Evolutionary conservation across 2,113 vertebrate genomes (phyloP).

Genomic region (Gulo gulo): DNA sequence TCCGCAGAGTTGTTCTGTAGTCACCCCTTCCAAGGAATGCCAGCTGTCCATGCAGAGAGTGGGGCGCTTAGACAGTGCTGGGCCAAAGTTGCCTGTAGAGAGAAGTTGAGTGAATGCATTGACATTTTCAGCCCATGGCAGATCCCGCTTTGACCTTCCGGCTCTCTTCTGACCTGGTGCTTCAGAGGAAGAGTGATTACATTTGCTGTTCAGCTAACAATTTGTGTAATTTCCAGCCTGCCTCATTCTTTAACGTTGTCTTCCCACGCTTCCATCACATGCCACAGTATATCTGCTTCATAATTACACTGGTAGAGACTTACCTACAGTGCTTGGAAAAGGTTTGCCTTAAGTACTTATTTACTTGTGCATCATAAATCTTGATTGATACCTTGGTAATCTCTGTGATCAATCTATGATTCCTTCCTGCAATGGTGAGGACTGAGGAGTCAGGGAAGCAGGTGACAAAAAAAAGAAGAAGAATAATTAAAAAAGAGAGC

Average conservation of each 20-base stretch:
- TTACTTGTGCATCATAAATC: constrained; percentile 66
- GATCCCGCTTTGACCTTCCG: constrained; percentile 61
- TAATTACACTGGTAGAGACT: constrained; percentile 61
- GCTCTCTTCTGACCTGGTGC: constrained; percentile 64
- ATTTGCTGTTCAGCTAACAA: constrained; percentile 50
- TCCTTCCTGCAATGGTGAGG: background rate
- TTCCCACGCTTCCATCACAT: constrained; percentile 64
- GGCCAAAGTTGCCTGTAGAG: constrained; percentile 34
- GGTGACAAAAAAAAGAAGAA: background rate
- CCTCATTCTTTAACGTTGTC: constrained; percentile 24
- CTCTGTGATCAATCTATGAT: constrained; percentile 41
- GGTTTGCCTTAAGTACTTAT: constrained; percentile 57
- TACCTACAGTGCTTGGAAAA: constrained; percentile 45
- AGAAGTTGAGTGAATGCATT: constrained; percentile 63
- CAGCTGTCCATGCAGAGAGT: constrained; percentile 65
- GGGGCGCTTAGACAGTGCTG: constrained; percentile 41
- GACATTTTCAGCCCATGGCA: constrained; percentile 72
- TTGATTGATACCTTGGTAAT: constrained; percentile 67
- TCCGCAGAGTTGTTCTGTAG: constrained; percentile 50
- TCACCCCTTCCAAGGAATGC: constrained; percentile 60
- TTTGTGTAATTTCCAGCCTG: constrained; percentile 71
- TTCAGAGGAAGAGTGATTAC: constrained; percentile 57
- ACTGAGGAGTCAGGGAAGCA: background rate
- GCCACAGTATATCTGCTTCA: constrained; percentile 58
- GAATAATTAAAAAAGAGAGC: background rate